Percentiles rank a stretch among this genome's conserved stretches.
Evolutionary conservation across 2,113 vertebrate species (phyloP).

Genomic region (Seriola aureovittata): DNA sequence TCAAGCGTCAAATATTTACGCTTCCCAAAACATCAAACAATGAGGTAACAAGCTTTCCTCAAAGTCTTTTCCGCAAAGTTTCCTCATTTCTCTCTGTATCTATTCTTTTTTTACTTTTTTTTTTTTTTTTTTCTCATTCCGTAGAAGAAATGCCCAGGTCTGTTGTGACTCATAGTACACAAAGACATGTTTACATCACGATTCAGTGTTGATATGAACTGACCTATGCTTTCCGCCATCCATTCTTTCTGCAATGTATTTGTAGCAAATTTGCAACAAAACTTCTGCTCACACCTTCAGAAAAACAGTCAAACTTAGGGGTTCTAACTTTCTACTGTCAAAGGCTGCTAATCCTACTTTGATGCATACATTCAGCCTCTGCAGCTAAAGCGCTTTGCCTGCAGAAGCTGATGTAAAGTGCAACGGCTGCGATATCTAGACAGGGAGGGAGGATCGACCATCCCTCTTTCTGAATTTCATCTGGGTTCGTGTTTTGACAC

Average conservation of each 20-base stretch:
- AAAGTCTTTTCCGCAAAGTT: neutral
- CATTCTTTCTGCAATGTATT: neutral
- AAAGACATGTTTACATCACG: slow-evolving; percentile 29
- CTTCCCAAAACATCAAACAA: slow-evolving; percentile 24
- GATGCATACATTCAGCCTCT: slow-evolving; percentile 55
- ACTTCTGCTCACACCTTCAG: slow-evolving; percentile 28
- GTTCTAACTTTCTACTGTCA: slow-evolving; percentile 57
- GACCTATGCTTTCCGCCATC: slow-evolving; percentile 16
- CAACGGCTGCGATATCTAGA: slow-evolving; percentile 56
- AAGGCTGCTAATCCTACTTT: slow-evolving; percentile 65
- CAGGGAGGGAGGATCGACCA: slow-evolving; percentile 53
- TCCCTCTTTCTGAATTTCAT: slow-evolving; percentile 50
- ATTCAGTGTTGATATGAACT: neutral
- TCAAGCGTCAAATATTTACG: slow-evolving; percentile 51
- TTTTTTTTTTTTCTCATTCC: slow-evolving; percentile 5
- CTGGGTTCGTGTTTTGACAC: slow-evolving; percentile 62
- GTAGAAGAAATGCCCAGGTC: slow-evolving; percentile 13
- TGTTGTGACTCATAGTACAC: slow-evolving; percentile 46
- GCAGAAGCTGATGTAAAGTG: slow-evolving; percentile 71
- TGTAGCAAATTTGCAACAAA: slow-evolving; percentile 49
- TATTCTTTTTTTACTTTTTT: neutral
- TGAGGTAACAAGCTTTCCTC: neutral
- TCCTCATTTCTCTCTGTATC: neutral
- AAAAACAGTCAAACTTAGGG: slow-evolving; percentile 34
- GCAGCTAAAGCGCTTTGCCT: slow-evolving; percentile 65